Percentiles rank a stretch among this genome's conserved stretches.
Evolutionary conservation across 2,888 invertebrate species (phyloP).

Genomic region (Catocala fraxini): DNA sequence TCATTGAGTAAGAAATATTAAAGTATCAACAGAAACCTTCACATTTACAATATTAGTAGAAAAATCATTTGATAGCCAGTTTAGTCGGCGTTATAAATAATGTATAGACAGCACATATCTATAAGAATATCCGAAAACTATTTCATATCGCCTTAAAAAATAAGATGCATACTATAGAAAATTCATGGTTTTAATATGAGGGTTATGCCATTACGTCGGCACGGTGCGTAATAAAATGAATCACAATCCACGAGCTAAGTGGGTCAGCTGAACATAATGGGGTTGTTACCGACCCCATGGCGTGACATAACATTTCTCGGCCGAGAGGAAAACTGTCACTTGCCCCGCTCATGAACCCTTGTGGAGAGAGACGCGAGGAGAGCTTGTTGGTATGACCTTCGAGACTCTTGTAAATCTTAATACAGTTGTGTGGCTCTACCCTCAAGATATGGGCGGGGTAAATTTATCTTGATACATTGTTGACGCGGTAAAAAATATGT

Average conservation of each 20-base stretch:
- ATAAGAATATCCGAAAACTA: no score
- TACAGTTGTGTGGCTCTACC: background rate
- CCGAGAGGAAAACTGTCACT: constrained; percentile 16
- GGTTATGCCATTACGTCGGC: background rate
- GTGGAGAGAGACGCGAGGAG: background rate
- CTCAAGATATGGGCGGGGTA: no score
- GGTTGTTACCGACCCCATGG: constrained; percentile 7
- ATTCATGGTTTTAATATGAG: background rate
- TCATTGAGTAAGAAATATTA: no score
- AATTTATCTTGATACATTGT: background rate
- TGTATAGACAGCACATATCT: no score
- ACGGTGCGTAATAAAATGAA: background rate
- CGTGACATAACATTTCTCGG: constrained; percentile 1
- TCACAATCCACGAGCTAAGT: constrained; percentile 14
- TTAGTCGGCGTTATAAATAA: no score
- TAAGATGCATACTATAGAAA: background rate
- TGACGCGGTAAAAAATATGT: no score
- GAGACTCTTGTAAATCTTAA: background rate
- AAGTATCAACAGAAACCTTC: no score
- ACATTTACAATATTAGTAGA: no score
- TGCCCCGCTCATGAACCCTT: background rate
- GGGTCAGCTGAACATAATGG: constrained; percentile 25
- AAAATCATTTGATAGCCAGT: no score
- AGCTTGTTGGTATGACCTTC: background rate
- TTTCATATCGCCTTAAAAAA: background rate